Conservation (phyloP, 2,797 vertebrate genomes). For the Sebastes kiyomatsui region DNA sequence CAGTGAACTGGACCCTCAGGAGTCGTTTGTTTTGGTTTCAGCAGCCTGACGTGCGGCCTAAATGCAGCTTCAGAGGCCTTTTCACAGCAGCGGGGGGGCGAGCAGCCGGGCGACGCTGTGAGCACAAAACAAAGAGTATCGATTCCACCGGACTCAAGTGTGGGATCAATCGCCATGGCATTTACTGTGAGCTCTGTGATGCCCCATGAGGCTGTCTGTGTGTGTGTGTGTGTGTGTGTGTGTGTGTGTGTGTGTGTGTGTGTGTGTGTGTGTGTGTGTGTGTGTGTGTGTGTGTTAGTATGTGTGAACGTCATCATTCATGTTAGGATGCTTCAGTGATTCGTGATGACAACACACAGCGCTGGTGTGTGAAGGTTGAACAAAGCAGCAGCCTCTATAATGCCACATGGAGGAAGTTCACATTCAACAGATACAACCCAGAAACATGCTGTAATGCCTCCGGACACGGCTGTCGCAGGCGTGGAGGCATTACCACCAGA, state of each 20-base stretch:
- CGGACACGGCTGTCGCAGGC: too few species aligned
- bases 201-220: background rate
- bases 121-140: conserved; percentile 63
- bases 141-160: conserved; percentile 47
- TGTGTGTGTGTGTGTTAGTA: background rate
- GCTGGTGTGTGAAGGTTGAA: background rate
- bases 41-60: conserved; percentile 7
- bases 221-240: too few species aligned
- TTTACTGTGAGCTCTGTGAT: conserved; percentile 55
- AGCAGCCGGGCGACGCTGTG: conserved; percentile 5
- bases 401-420: background rate
- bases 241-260: background rate
- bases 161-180: conserved; percentile 52
- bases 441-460: too few species aligned
- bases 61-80: conserved; percentile 36
- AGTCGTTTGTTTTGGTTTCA: conserved; percentile 28
- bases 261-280: background rate
- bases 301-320: conserved; percentile 2
- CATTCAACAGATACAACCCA: background rate
- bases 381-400: background rate
- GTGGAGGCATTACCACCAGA: too few species aligned
- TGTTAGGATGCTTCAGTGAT: background rate
- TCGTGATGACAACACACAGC: background rate
- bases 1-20: conserved; percentile 11
- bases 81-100: conserved; percentile 19